Percentiles rank a stretch among this genome's conserved stretches.
phyloP scores from a whole-genome alignment of 2,113 vertebrate genomes.

The Entelurus aequoreus region DNA sequence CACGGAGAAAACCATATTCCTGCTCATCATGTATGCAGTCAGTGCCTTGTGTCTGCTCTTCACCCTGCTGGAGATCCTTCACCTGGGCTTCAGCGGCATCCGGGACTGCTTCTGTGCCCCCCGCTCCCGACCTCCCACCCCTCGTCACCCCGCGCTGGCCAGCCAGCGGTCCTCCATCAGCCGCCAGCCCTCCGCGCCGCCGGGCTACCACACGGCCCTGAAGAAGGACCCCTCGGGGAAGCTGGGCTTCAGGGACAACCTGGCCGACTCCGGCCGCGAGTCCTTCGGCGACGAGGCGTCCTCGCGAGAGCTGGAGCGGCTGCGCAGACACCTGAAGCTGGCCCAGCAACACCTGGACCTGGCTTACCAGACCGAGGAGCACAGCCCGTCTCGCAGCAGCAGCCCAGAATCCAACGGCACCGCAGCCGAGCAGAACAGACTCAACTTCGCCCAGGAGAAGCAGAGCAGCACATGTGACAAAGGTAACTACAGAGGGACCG shows the following conservation, averaged over 20 bases:
- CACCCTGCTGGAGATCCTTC: conserved; percentile 81
- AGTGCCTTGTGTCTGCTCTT: conserved; percentile 82
- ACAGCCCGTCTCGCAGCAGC: conserved; percentile 79
- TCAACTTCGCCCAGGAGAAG: conserved; percentile 89
- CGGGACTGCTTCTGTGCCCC: conserved; percentile 73
- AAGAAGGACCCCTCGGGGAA: conserved; percentile 71
- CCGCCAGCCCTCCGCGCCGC: conserved; percentile 75
- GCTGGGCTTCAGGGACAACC: conserved; percentile 69
- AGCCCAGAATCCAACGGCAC: conserved; percentile 86
- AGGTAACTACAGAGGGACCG: conserved; percentile 46
- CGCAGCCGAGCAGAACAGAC: conserved; percentile 82
- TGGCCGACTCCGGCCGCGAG: conserved; percentile 64
- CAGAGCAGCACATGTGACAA: conserved; percentile 75
- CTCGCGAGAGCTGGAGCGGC: conserved; percentile 69
- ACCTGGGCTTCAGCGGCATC: conserved; percentile 81
- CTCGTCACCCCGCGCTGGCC: conserved; percentile 53
- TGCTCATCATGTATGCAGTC: conserved; percentile 85
- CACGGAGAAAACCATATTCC: conserved; percentile 89
- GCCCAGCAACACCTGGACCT: conserved; percentile 84
- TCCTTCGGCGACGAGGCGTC: conserved; percentile 69
- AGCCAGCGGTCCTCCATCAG: conserved; percentile 66
- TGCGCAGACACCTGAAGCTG: conserved; percentile 78
- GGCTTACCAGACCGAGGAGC: conserved; percentile 75
- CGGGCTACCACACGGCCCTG: conserved; percentile 80
- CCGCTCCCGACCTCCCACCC: conserved; percentile 8